A percentile compares a stretch with the other conserved stretches of the same genome.
phyloP scores from a whole-genome alignment of 2,888 invertebrate species.

The Phyto melanocephala region DNA sequence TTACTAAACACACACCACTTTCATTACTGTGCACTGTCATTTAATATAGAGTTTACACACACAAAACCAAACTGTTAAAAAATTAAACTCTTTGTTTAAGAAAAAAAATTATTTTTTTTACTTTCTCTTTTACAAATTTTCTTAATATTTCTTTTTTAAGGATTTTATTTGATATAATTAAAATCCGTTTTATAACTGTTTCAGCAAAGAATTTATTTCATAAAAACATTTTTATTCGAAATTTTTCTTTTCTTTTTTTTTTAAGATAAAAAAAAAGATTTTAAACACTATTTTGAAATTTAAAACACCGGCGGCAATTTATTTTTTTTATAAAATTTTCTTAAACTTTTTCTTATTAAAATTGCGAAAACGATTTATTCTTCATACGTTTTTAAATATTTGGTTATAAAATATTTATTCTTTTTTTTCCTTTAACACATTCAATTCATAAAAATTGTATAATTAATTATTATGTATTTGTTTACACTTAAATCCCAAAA shows the following conservation, averaged over 20 bases:
- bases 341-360: slow-evolving; percentile 2
- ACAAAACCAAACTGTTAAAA: slow-evolving; percentile 53
- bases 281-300: slow-evolving; percentile 24
- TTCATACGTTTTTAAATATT: slow-evolving; percentile 38
- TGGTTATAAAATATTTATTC: slow-evolving; percentile 24
- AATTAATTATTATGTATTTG: not conserved
- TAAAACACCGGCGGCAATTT: slow-evolving; percentile 47
- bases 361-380: not conserved
- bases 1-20: slow-evolving; percentile 78
- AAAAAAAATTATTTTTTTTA: not conserved
- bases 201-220: not conserved
- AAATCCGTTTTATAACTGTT: slow-evolving; percentile 6
- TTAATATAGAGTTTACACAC: slow-evolving; percentile 70
- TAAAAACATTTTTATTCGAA: not conserved
- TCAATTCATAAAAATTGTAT: not conserved
- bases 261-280: not conserved
- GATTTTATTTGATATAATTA: slow-evolving; percentile 1
- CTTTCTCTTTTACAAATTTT: not conserved
- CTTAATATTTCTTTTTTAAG: slow-evolving; percentile 1
- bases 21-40: slow-evolving; percentile 78
- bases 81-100: slow-evolving; percentile 31
- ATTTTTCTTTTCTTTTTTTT: not conserved
- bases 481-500: slow-evolving; percentile 30
- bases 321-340: not conserved
- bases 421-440: not conserved